Evolutionary conservation across 2,888 invertebrate genomes (phyloP).

Genomic region (Tenthredo livida): DNA sequence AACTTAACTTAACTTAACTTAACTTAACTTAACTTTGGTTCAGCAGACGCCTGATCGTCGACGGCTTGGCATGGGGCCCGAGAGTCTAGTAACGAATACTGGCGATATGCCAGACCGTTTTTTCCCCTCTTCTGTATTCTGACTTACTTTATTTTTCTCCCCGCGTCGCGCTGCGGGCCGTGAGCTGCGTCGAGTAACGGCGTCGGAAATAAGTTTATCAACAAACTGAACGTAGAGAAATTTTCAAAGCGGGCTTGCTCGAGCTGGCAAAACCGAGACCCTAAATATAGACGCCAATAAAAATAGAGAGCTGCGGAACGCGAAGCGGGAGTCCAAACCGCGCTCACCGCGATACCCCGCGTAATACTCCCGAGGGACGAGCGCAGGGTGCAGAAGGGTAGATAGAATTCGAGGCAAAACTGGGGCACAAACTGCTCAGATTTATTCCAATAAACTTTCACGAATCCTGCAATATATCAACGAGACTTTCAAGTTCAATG

Average conservation of each 20-base stretch:
- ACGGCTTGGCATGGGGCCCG: slow-evolving; percentile 66
- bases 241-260: slow-evolving; percentile 53
- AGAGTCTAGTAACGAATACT: slow-evolving; percentile 62
- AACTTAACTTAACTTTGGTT: background rate
- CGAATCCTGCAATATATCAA: background rate
- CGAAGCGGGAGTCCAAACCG: slow-evolving; percentile 47
- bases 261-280: slow-evolving; percentile 32
- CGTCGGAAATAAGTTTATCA: slow-evolving; percentile 68
- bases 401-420: background rate
- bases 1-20: background rate
- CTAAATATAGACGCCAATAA: slow-evolving; percentile 48
- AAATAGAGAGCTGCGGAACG: slow-evolving; percentile 41
- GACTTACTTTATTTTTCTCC: slow-evolving; percentile 4
- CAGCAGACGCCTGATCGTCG: slow-evolving; percentile 36
- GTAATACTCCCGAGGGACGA: background rate
- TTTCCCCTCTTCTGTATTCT: background rate
- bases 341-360: background rate
- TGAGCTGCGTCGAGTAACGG: slow-evolving; percentile 52
- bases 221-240: slow-evolving; percentile 63
- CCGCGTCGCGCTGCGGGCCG: too few relatives aligned
- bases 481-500: slow-evolving; percentile 34
- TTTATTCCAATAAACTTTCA: background rate
- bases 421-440: slow-evolving; percentile 36
- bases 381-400: background rate
- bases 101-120: slow-evolving; percentile 63